A percentile compares a stretch with the other conserved stretches of the same genome.
Conservation (phyloP, 2,113 vertebrate genomes). For the Meleagris gallopavo region DNA sequence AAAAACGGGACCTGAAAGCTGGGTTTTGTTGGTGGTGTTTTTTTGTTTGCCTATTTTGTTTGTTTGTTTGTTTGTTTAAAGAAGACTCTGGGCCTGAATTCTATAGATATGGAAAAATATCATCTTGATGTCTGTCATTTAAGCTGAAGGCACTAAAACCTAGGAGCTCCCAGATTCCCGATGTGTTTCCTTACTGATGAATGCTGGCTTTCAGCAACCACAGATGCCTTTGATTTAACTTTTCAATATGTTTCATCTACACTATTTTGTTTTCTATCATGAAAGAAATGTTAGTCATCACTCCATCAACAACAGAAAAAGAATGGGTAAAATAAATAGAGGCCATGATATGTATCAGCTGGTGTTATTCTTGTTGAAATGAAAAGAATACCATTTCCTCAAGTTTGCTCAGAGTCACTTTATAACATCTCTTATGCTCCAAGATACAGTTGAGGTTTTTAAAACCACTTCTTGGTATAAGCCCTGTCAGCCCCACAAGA, state of each 20-base stretch:
- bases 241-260: neutral
- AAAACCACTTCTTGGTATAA: neutral
- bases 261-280: conserved; percentile 29
- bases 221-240: conserved; percentile 32
- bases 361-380: neutral
- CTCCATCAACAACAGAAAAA: neutral
- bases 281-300: conserved; percentile 43
- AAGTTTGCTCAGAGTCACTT: neutral
- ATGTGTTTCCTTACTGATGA: neutral
- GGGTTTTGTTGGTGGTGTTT: neutral
- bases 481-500: neutral
- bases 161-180: neutral
- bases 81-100: neutral
- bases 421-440: neutral
- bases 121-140: neutral
- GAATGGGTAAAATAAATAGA: conserved; percentile 20
- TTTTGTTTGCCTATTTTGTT: neutral
- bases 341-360: neutral
- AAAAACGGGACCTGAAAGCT: neutral
- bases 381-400: neutral
- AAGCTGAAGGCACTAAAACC: conserved; percentile 7
- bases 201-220: neutral
- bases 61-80: too few species aligned
- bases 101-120: neutral
- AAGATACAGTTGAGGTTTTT: conserved; percentile 32